These are phyloP conservation scores for Notoglanidium macrostoma DNA, from an alignment of 2,797 vertebrate genomes.

Conservation along the genomic window DNA sequence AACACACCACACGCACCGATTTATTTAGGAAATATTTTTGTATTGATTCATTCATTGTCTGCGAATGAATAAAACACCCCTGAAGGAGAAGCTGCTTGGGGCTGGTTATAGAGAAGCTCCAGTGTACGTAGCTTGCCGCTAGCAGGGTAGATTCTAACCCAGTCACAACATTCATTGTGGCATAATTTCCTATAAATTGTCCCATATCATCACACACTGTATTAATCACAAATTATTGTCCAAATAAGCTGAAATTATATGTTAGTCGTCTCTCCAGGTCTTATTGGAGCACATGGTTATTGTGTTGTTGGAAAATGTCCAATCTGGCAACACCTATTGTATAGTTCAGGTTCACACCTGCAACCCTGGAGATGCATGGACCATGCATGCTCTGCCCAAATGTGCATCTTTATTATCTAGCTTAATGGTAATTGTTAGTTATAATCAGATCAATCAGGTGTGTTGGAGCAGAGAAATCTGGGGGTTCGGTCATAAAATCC, in stretches of 20 bases:
- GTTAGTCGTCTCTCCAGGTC: not conserved
- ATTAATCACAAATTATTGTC: not conserved
- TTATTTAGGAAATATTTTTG: not conserved
- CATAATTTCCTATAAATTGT: not conserved
- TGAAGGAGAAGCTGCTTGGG: not conserved
- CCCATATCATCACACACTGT: not conserved
- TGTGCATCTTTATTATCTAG: not conserved
- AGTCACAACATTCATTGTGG: not conserved
- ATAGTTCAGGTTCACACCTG: not conserved
- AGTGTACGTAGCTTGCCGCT: not conserved
- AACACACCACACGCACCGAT: constrained; percentile 16
- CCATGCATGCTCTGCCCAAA: not conserved
- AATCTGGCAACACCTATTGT: not conserved
- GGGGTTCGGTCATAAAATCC: too few relatives aligned
- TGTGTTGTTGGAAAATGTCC: not conserved
- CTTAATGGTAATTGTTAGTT: not conserved
- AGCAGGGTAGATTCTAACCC: not conserved
- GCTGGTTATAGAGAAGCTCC: not conserved
- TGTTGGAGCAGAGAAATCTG: too few relatives aligned
- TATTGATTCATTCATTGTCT: not conserved
- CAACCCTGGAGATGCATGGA: not conserved
- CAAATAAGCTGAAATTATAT: not conserved
- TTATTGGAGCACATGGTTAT: not conserved
- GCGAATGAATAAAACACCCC: not conserved
- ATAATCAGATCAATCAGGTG: not conserved